Conservation (phyloP, 1,140 invertebrate genomes). For the Drosophila ogumai region DNA sequence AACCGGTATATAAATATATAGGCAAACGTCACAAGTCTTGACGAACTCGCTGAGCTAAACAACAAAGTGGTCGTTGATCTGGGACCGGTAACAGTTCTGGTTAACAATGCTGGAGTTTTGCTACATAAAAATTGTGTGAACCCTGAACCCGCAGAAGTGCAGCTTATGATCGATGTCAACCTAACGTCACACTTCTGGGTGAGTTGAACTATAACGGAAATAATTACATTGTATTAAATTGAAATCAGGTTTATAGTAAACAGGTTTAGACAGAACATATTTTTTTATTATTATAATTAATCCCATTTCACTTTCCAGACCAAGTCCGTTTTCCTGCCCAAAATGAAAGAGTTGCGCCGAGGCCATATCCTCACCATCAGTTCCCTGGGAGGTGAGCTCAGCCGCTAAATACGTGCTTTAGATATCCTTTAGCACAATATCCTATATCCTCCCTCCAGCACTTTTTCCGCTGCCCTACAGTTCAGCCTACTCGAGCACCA, state of each 20-base stretch:
- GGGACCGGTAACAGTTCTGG: slow-evolving; percentile 63
- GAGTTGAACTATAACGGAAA: background rate
- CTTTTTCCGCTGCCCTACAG: slow-evolving; percentile 43
- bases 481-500: slow-evolving; percentile 88
- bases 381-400: slow-evolving; percentile 89
- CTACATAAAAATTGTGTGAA: slow-evolving; percentile 28
- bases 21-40: slow-evolving; percentile 48
- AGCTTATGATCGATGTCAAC: slow-evolving; percentile 66
- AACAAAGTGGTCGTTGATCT: slow-evolving; percentile 46
- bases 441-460: slow-evolving; percentile 5
- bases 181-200: slow-evolving; percentile 69
- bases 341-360: slow-evolving; percentile 92
- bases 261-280: background rate
- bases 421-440: background rate
- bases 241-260: background rate
- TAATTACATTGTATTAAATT: too few species aligned
- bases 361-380: slow-evolving; percentile 95
- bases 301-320: slow-evolving; percentile 84
- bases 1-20: slow-evolving; percentile 5
- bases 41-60: slow-evolving; percentile 35
- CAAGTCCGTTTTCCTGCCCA: slow-evolving; percentile 89
- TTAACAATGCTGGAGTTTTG: slow-evolving; percentile 76
- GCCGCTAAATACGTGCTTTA: too few species aligned
- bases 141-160: slow-evolving; percentile 42
- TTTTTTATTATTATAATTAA: background rate